Percentiles rank a stretch among this genome's conserved stretches.
Conservation (phyloP, 2,113 vertebrate genomes). For the Crypturellus undulatus region DNA sequence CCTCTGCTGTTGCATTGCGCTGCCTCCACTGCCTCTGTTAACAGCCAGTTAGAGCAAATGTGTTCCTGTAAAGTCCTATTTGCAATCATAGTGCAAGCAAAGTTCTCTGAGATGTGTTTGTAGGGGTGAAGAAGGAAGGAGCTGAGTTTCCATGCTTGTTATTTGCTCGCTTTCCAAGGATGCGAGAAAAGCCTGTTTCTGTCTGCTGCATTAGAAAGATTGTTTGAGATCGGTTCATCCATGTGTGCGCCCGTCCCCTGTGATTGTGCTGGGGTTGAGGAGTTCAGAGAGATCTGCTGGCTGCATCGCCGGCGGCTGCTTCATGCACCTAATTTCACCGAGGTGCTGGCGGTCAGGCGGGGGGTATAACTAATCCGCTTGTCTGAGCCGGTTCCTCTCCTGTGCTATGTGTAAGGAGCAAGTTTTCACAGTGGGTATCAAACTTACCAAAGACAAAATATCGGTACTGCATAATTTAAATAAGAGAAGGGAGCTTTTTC, state of each 20-base stretch:
- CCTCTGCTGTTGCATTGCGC: not conserved
- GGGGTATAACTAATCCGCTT: not conserved
- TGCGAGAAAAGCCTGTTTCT: not conserved
- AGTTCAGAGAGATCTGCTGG: not conserved
- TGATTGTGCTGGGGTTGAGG: not conserved
- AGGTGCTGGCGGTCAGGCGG: constrained; percentile 11
- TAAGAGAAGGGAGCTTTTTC: not conserved
- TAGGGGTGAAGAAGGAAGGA: not conserved
- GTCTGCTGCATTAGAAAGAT: not conserved
- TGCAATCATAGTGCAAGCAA: not conserved
- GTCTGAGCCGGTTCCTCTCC: not conserved
- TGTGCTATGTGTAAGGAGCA: not conserved
- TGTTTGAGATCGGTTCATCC: constrained; percentile 5
- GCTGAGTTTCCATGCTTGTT: not conserved
- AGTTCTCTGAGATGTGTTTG: not conserved
- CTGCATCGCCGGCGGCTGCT: accelerated
- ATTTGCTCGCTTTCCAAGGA: not conserved
- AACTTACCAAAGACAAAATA: not conserved
- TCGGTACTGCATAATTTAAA: accelerated
- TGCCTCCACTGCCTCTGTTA: not conserved
- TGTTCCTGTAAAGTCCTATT: not conserved
- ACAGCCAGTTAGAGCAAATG: not conserved
- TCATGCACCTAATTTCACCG: not conserved
- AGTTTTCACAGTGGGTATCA: not conserved
- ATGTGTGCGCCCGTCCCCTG: not conserved